Evolutionary conservation across 2,888 invertebrate genomes (phyloP).

Genomic region (Pristionchus fissidentatus): DNA sequence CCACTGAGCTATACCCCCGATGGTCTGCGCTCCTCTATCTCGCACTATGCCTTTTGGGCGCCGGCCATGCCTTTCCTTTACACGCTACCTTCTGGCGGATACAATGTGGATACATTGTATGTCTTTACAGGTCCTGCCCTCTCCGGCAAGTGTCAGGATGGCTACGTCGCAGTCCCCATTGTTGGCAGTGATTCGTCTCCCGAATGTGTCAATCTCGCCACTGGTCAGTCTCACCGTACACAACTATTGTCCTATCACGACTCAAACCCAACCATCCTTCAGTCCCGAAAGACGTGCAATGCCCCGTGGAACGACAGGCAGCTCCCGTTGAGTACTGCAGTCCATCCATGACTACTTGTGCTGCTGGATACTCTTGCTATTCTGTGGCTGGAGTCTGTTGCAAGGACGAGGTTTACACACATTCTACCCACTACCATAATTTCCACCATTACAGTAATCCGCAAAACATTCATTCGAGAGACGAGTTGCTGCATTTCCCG

Average conservation of each 20-base stretch:
- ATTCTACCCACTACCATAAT: background rate
- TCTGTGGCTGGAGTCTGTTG: slow-evolving; percentile 19
- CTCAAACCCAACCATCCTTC: too few relatives aligned
- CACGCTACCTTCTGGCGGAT: too few relatives aligned
- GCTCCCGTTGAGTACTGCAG: too few relatives aligned
- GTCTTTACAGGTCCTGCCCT: slow-evolving; percentile 7
- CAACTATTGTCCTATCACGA: background rate
- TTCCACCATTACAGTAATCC: slow-evolving; percentile 1
- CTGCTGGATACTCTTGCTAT: background rate
- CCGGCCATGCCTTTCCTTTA: too few relatives aligned
- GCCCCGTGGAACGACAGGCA: background rate
- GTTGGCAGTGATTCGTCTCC: background rate
- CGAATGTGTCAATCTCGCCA: slow-evolving; percentile 2
- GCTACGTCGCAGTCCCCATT: slow-evolving; percentile 1
- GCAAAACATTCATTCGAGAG: background rate
- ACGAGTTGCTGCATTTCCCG: background rate
- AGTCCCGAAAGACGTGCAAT: slow-evolving; percentile 2
- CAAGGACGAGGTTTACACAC: background rate
- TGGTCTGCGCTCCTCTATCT: background rate
- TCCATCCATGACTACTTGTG: background rate
- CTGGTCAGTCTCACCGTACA: background rate
- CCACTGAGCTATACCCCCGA: background rate
- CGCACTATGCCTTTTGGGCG: too few relatives aligned
- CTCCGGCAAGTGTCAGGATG: background rate
- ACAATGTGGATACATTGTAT: too few relatives aligned